phyloP scores from a whole-genome alignment of 1,140 invertebrate species.

The Ceratosolen solmsi region DNA sequence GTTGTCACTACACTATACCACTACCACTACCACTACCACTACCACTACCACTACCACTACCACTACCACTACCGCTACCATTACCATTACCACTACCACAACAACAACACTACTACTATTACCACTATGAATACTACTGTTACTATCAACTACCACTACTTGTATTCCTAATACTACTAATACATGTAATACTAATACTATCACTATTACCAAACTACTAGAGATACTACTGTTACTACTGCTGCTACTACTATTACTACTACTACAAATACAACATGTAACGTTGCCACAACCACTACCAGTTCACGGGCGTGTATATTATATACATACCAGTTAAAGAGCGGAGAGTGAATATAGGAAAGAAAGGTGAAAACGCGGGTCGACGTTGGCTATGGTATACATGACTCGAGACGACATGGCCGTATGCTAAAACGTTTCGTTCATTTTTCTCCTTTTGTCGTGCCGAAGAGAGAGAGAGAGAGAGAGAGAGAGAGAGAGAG shows the following conservation, averaged over 20 bases:
- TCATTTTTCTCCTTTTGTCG: not conserved
- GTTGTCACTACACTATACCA: constrained; percentile 26
- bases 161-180: not conserved
- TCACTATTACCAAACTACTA: no score
- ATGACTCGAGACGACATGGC: not conserved
- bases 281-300: not conserved
- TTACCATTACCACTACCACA: not conserved
- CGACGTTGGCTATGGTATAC: not conserved
- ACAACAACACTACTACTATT: no score
- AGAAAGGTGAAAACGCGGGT: not conserved
- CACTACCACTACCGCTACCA: not conserved
- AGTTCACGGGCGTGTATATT: not conserved
- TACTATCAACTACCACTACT: not conserved
- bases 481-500: no score
- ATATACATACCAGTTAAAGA: not conserved
- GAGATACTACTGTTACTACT: not conserved
- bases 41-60: not conserved
- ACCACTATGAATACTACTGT: no score
- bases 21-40: not conserved
- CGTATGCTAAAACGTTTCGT: not conserved
- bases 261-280: not conserved
- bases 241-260: not conserved
- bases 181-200: no score
- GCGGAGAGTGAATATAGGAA: not conserved
- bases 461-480: not conserved